Base-by-base conservation (phyloP, 64 coral and sea anemone species). In the Dendrophyllia cribrosa region DNA sequence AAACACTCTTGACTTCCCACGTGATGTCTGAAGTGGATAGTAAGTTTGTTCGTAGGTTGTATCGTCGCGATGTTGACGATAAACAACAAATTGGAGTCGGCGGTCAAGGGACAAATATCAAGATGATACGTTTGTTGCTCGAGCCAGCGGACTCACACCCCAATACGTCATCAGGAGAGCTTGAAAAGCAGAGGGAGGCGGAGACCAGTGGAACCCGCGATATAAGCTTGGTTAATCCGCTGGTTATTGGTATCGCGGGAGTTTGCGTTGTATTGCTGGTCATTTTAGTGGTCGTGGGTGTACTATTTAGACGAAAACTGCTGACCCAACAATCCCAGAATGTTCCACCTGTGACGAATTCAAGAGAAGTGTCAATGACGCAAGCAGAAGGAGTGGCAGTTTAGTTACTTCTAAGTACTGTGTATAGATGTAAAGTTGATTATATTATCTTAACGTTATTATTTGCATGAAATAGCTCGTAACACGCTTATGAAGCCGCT, bases 231-330 rank as follows among this genome's bases (percentile, higher is more conserved):
- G 60, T 99, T 10, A 99, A 99, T 20, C 94, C 94, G 91, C 76
- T 99, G 82, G 91, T 99, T 19, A 92, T 99, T 68, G 97, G 91
- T 22, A 93, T 99, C 74, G 71, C 91, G 20, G 91, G 58, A n/a
- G 62, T 99, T 43, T 99, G 97, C 51, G 49, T 91, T 5, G 63
- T 96, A 60, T 26, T 99, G 16, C 43, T 95, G 43, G n/a, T 91
- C 55, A 82, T 83, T 9, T 77, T 95, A 20, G 66, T 91, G 7
- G 83, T 91, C n/a, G 52, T 91, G 63, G 78, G 63, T 16, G 86
- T 80, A 20, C 86, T 95, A 52, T 95, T 91, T 74, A 91, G 72
- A 53, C 88, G 94, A 23, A 95, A 81, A 87, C 61, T 74, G 72
- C 47, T 55, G 89, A 81, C 83, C 21, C 61, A 84, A 59, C 80